These are phyloP conservation scores for Cosmopolites sordidus DNA, from an alignment of 2,888 invertebrate species.

Conservation along the genomic window DNA sequence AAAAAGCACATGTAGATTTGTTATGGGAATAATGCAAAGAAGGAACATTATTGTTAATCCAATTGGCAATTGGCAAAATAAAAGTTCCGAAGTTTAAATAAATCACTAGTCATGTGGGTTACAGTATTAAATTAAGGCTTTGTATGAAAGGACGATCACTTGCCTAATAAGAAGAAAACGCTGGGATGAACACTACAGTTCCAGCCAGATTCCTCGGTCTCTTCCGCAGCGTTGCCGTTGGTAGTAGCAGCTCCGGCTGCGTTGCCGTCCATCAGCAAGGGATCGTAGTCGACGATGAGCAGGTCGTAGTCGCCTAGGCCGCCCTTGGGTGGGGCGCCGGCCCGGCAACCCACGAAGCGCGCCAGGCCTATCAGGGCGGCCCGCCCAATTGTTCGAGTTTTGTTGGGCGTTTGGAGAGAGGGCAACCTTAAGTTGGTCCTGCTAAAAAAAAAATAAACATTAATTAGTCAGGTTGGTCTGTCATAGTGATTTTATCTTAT, in stretches of 20 bases:
- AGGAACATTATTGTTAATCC: too few species aligned
- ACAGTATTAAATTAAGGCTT: too few species aligned
- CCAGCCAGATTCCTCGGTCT: conserved; percentile 55
- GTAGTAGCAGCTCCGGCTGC: conserved; percentile 9
- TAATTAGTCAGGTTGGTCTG: too few species aligned
- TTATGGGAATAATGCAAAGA: too few species aligned
- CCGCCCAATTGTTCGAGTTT: conserved; percentile 4
- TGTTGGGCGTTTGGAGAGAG: neutral
- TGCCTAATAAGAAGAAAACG: conserved; percentile 60
- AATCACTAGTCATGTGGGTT: too few species aligned
- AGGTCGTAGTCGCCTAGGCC: conserved; percentile 25
- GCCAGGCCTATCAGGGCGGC: conserved; percentile 19
- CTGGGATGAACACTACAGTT: conserved; percentile 63
- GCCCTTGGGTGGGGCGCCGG: conserved; percentile 19
- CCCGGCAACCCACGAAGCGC: conserved; percentile 23
- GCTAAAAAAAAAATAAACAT: neutral
- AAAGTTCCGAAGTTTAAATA: too few species aligned
- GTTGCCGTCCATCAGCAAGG: conserved; percentile 38
- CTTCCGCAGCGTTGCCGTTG: conserved; percentile 48
- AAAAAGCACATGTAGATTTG: too few species aligned
- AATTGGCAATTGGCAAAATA: too few species aligned
- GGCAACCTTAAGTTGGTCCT: neutral
- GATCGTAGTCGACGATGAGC: conserved; percentile 41
- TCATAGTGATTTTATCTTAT: too few species aligned
- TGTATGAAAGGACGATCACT: conserved; percentile 1